Evolutionary conservation across 2,113 vertebrate species (phyloP).

Genomic region (Rynchops niger): DNA sequence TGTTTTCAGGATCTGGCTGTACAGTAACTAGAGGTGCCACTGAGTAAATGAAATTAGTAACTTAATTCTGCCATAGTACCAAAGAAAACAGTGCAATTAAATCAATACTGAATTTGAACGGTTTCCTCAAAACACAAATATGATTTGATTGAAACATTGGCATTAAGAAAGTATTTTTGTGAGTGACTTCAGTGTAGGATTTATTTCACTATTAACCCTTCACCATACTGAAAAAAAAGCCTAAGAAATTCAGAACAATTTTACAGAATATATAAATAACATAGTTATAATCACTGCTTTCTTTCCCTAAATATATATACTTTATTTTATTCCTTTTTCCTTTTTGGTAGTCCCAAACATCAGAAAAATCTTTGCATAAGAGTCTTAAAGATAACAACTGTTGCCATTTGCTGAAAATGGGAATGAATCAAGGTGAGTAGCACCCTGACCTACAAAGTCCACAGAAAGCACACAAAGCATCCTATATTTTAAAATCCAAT

Average conservation of each 20-base stretch:
- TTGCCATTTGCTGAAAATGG: neutral
- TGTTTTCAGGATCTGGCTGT: neutral
- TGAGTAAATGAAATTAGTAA: neutral
- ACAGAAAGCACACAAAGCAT: neutral
- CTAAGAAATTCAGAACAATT: neutral
- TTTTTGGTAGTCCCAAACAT: neutral
- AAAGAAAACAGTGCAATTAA: neutral
- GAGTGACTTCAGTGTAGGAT: neutral
- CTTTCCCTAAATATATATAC: neutral
- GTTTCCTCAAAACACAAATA: neutral
- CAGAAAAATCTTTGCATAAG: neutral
- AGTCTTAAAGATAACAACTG: neutral
- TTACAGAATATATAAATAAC: neutral
- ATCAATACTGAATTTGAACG: neutral
- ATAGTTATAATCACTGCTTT: neutral
- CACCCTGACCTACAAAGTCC: neutral
- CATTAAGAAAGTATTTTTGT: neutral
- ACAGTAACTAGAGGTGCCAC: neutral
- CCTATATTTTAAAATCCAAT: neutral
- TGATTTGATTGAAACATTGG: neutral
- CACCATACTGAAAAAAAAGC: neutral
- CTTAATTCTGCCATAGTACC: neutral
- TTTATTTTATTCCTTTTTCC: neutral
- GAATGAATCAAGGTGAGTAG: neutral
- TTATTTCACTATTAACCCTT: neutral